Evolutionary conservation across 2,888 invertebrate genomes (phyloP).

Genomic region (Barypeithes pellucidus): DNA sequence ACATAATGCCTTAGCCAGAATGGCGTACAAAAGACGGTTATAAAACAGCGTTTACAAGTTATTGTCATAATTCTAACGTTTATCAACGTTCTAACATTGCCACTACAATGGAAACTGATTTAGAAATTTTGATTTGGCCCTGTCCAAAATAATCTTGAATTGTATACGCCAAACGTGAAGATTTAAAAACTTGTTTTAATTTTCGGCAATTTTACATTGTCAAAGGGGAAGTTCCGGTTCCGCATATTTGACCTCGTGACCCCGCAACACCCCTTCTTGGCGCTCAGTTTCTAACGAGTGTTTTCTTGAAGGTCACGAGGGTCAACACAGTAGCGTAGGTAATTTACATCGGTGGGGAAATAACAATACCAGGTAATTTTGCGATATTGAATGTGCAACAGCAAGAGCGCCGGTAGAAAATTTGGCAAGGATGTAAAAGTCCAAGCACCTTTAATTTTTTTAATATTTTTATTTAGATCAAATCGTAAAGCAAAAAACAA

Average conservation of each 20-base stretch:
- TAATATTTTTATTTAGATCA: too few species aligned
- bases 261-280: constrained; percentile 35
- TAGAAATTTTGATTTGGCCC: constrained; percentile 38
- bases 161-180: constrained; percentile 61
- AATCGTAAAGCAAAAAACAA: too few species aligned
- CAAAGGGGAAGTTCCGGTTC: constrained; percentile 66
- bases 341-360: not conserved
- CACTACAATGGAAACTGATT: constrained; percentile 54
- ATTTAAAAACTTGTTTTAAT: constrained; percentile 68
- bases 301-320: constrained; percentile 25
- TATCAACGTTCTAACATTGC: constrained; percentile 64
- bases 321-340: constrained; percentile 47
- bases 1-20: constrained; percentile 22
- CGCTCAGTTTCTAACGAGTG: constrained; percentile 40
- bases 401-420: too few species aligned
- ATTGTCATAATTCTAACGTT: constrained; percentile 67
- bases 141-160: constrained; percentile 49
- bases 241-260: constrained; percentile 65
- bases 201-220: constrained; percentile 65
- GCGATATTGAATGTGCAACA: too few species aligned
- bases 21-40: constrained; percentile 58
- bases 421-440: too few species aligned
- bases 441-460: too few species aligned
- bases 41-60: constrained; percentile 60
- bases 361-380: too few species aligned